These are phyloP conservation scores for Noctua janthina DNA, from an alignment of 2,888 invertebrate genomes.

Conservation along the genomic window DNA sequence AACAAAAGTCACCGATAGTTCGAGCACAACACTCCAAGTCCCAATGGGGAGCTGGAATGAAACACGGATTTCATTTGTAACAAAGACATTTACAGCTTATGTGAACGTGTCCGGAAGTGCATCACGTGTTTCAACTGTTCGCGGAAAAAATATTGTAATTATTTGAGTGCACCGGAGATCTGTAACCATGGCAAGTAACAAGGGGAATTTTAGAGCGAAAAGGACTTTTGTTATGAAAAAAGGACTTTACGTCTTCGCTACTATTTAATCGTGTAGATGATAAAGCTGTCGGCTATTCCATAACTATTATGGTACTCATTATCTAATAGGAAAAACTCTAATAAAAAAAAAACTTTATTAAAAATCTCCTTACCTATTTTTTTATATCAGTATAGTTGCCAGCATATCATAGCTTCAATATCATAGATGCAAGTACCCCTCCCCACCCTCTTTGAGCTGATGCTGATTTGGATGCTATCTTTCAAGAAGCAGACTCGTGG, in stretches of 20 bases:
- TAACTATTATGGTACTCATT: background rate
- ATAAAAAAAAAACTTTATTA: too few species aligned
- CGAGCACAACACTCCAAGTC: background rate
- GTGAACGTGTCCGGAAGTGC: constrained; percentile 5
- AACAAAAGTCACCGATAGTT: constrained; percentile 4
- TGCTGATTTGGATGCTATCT: too few species aligned
- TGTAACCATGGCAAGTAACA: constrained; percentile 3
- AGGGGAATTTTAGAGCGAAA: background rate
- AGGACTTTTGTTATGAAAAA: background rate
- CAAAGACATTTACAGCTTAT: constrained; percentile 38
- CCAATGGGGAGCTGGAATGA: constrained; percentile 15
- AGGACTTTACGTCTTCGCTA: background rate
- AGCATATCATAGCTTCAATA: background rate
- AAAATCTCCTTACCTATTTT: background rate
- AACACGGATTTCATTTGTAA: constrained; percentile 33
- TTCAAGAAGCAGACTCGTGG: background rate
- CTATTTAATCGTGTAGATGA: background rate
- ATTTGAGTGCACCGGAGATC: constrained; percentile 17
- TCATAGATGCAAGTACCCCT: too few species aligned
- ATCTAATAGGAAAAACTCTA: background rate
- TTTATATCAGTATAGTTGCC: background rate
- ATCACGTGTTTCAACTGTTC: constrained; percentile 6
- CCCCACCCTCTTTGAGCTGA: too few species aligned
- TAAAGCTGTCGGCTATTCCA: background rate
- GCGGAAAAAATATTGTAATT: background rate